These are phyloP conservation scores for Agrotis exclamationis DNA, from an alignment of 2,888 invertebrate genomes.

Conservation along the genomic window DNA sequence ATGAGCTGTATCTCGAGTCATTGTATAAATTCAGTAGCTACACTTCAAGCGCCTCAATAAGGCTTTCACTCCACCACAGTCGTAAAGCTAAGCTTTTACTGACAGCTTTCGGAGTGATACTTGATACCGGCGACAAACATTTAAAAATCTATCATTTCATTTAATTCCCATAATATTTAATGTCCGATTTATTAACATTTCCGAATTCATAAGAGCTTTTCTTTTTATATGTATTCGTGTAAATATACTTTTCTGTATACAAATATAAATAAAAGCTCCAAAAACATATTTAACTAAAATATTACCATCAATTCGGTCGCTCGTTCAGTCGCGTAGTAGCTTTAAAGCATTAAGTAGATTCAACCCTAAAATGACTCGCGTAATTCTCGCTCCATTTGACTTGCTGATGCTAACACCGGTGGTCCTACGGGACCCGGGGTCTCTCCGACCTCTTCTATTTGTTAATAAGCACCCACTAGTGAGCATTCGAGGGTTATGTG, in stretches of 20 bases:
- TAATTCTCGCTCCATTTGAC: constrained; percentile 79
- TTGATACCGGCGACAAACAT: background rate
- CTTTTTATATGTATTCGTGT: background rate
- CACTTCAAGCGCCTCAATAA: constrained; percentile 64
- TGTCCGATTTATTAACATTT: no score
- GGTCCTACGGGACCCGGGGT: constrained; percentile 75
- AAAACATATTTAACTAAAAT: no score
- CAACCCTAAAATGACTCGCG: constrained; percentile 79
- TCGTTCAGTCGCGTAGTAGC: background rate
- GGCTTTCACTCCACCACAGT: constrained; percentile 35
- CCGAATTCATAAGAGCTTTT: background rate
- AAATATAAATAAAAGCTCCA: no score
- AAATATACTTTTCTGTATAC: no score
- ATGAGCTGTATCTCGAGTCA: constrained; percentile 38
- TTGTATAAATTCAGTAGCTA: constrained; percentile 71
- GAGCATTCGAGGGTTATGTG: constrained; percentile 55
- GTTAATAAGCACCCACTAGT: constrained; percentile 79
- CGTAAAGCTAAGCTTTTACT: constrained; percentile 1
- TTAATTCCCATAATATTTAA: no score
- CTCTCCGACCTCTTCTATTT: constrained; percentile 80
- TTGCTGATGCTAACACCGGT: constrained; percentile 86
- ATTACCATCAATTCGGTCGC: background rate
- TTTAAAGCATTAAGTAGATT: constrained; percentile 53
- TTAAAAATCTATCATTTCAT: background rate
- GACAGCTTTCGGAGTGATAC: background rate